These are phyloP conservation scores for Drosophila kuntzei DNA, from an alignment of 2,888 invertebrate species.

Conservation along the genomic window DNA sequence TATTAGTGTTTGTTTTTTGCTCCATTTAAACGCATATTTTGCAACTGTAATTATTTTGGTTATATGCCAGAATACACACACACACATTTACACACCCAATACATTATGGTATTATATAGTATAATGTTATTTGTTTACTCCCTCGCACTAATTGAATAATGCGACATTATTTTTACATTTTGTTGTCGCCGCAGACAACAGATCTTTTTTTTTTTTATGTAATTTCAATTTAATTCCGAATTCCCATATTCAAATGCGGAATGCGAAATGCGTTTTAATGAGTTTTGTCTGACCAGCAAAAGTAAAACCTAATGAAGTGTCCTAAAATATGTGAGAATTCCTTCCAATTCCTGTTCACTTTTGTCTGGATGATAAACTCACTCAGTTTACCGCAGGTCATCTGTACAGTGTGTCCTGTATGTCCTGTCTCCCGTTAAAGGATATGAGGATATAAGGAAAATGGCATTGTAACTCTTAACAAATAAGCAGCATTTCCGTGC, in stretches of 20 bases:
- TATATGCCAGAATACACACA: constrained; percentile 28
- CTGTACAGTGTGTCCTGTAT: constrained; percentile 4
- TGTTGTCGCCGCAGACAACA: constrained; percentile 40
- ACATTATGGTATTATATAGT: background rate
- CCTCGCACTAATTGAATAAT: constrained; percentile 66
- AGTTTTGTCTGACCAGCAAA: constrained; percentile 17
- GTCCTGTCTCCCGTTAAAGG: constrained; percentile 4
- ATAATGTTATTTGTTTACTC: constrained; percentile 46
- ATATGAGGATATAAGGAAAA: constrained; percentile 40
- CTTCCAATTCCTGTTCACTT: background rate
- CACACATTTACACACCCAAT: background rate
- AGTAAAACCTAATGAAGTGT: constrained; percentile 64
- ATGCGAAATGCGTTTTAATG: constrained; percentile 55
- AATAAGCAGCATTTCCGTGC: constrained; percentile 77
- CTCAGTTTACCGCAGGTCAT: constrained; percentile 72
- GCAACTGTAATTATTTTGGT: constrained; percentile 56
- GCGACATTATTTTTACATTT: constrained; percentile 72
- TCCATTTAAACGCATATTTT: constrained; percentile 34
- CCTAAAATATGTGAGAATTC: constrained; percentile 47
- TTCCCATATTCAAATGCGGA: constrained; percentile 39
- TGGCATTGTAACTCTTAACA: constrained; percentile 68
- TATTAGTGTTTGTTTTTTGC: constrained; percentile 4
- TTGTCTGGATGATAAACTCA: constrained; percentile 60
- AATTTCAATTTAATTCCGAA: constrained; percentile 46
- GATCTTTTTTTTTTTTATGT: constrained; percentile 29